phyloP scores from a whole-genome alignment of 1,140 invertebrate species.

The Pemphigus obesinymphae region DNA sequence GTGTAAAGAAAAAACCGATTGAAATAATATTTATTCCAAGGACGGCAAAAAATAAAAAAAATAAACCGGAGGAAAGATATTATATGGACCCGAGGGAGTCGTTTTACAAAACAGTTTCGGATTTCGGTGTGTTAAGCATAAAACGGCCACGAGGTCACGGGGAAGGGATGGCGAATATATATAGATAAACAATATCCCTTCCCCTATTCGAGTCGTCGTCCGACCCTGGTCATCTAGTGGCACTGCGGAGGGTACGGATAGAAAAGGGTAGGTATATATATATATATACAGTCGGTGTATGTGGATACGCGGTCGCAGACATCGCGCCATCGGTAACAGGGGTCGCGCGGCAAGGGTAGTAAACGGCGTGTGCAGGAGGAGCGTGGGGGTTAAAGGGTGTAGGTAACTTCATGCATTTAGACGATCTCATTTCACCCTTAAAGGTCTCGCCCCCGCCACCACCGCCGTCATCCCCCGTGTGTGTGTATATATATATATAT shows the following conservation, averaged over 20 bases:
- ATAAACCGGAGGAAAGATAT: not conserved
- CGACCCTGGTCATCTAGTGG: not conserved
- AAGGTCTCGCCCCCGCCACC: not conserved
- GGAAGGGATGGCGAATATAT: not conserved
- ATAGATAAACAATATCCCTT: slow-evolving; percentile 1
- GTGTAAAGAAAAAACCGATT: not conserved
- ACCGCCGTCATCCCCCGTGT: not conserved
- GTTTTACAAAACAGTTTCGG: not conserved
- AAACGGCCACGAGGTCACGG: not conserved
- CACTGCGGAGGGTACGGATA: not conserved
- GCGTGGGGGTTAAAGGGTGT: not conserved
- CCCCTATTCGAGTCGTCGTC: not conserved
- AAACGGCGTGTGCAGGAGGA: not conserved
- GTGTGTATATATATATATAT: no score
- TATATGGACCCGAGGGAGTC: not conserved
- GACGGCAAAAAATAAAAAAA: not conserved
- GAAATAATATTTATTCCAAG: not conserved
- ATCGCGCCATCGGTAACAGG: not conserved
- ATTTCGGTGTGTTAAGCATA: not conserved
- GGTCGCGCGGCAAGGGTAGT: not conserved
- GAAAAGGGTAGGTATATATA: not conserved
- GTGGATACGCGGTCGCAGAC: not conserved
- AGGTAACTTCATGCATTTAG: slow-evolving; percentile 41
- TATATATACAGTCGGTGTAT: not conserved
- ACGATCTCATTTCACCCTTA: slow-evolving; percentile 35